Base-by-base conservation (phyloP, 2,113 vertebrate species). In the Brachyhypopomus gauderio region DNA sequence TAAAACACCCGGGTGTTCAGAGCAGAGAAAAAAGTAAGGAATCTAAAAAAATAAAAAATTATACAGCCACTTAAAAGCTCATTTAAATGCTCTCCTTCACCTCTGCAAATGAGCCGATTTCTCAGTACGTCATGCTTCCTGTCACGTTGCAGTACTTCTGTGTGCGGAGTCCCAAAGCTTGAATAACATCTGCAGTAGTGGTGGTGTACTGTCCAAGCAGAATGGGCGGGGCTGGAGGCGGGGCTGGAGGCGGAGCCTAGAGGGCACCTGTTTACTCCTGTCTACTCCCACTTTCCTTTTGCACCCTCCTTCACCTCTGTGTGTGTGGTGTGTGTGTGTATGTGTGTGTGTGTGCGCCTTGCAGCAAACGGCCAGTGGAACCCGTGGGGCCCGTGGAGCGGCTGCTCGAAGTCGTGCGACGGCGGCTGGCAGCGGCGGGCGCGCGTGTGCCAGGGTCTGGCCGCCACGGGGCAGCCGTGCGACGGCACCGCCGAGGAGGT, bases 361-460 rank as follows among this genome's bases (percentile, higher is more conserved):
- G 78, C 88, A 99, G 98, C 96, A 74, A 98, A 99, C 25, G 98
- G 98, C n/a, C 97, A 99, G 80, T 99, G 98, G 98, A 99, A 99
- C 84, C 96, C 95, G 1, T 99, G 98, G 98, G 97, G 95, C 20
- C 96, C 96, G 0, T 99, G 98, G 98, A 99, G 97, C 58, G 96
- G 96, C 70, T 99, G 98, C 86, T 99, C 98, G 8, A 98, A 97
- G 77, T 99, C 98, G 12, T 99, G 98, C 0, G 97, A 99, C 0
- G 97, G 98, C 0, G 98, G 98, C 86, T 98, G 96, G 97, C 97
- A 98, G 87, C 93, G 96, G 84, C 88, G 97, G 78, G 92, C 92
- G 16, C 91, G 98, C 22, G 95, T 96, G 83, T 99, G 98, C 85
- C 98, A 99, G 89, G 98, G 98, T 0, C 94, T 88, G 8, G 91